Evolutionary conservation across 1,140 invertebrate genomes (phyloP), one percentile per base, ranked within the genome.

Genomic region (Nymphalis io): DNA sequence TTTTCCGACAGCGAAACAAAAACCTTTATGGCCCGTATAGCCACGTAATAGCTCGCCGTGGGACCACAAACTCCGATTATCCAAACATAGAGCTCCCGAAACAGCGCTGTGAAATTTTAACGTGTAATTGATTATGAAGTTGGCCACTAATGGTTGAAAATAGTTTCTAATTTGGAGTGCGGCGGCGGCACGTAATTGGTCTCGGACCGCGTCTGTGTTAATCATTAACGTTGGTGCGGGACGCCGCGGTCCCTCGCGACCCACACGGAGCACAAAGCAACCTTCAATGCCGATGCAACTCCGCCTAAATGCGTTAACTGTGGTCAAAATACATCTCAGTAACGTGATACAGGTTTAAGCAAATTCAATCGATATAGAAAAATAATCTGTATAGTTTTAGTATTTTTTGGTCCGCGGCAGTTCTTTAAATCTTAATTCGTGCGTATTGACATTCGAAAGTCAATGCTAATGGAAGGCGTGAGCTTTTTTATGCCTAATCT

Each of bases 81-180:
- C 87, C 85, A 86, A 87, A 89, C 87, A 83, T 68, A 80, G 80
- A 84, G 85, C 83, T 84, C 81, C 83, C 84, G 79, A 88, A 91
- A 84, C 87, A 81, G 81, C 75, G 76, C 78, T 82, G 81, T 88
- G 89, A 89, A 91, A 90, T 85, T 90, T 89, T 88, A 90, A 88
- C 88, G 88, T 89, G 78, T 88, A 91, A 89, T 91, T 91, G 89
- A 91, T 90, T 90, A 91, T 91, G 89, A 91, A 91, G 87, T 91
- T 91, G 89, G 87, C 81, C 82, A 83, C 81, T 89, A 91, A 91
- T 91, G 89, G 89, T 82, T 79, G 84, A 87, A 89, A 91, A 91
- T 91, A 91, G 89, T 91, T 90, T 91, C 89, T 91, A 91, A 91
- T 91, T 91, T 91, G 83, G 86, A 81, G 82, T 87, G 81, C 74